A percentile compares a stretch with the other conserved stretches of the same genome.
These are phyloP conservation scores for Nothoprocta pentlandii DNA, from an alignment of 2,113 vertebrate genomes.

Conservation along the genomic window DNA sequence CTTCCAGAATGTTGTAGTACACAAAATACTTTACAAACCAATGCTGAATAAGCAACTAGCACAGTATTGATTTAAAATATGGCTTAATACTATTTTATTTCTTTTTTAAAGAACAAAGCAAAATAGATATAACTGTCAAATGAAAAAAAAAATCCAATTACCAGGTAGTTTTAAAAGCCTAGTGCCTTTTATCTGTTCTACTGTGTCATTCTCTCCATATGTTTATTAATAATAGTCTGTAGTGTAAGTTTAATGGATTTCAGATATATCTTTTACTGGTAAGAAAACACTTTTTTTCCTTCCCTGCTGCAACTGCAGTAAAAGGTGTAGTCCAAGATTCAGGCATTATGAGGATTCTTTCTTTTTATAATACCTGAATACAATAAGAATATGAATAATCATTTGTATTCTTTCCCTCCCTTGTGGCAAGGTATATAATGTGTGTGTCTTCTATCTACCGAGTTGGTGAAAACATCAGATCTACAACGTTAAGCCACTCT, in stretches of 20 bases:
- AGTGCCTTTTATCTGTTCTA: not conserved
- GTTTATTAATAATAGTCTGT: not conserved
- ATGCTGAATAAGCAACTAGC: constrained; percentile 74
- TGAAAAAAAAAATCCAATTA: not conserved
- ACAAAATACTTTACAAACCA: constrained; percentile 39
- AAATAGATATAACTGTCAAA: not conserved
- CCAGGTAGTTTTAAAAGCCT: not conserved
- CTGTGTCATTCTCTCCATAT: not conserved
- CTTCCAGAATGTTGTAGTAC: constrained; percentile 42
- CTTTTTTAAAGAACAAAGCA: constrained; percentile 19
- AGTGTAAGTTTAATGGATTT: constrained; percentile 36
- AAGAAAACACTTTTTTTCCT: not conserved
- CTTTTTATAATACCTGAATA: constrained; percentile 9
- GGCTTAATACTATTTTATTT: constrained; percentile 41
- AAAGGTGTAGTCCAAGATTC: constrained; percentile 63
- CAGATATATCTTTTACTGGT: constrained; percentile 28
- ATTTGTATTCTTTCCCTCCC: not conserved
- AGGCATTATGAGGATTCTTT: not conserved
- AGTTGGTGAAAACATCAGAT: not conserved
- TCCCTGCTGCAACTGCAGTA: constrained; percentile 74
- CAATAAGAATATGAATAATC: constrained; percentile 21
- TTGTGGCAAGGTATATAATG: not conserved
- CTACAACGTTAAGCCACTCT: constrained; percentile 22
- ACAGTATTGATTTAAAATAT: constrained; percentile 56
- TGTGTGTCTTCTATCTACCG: not conserved